These are phyloP conservation scores for Eupeodes luniger DNA, from an alignment of 2,888 invertebrate genomes.

Conservation along the genomic window DNA sequence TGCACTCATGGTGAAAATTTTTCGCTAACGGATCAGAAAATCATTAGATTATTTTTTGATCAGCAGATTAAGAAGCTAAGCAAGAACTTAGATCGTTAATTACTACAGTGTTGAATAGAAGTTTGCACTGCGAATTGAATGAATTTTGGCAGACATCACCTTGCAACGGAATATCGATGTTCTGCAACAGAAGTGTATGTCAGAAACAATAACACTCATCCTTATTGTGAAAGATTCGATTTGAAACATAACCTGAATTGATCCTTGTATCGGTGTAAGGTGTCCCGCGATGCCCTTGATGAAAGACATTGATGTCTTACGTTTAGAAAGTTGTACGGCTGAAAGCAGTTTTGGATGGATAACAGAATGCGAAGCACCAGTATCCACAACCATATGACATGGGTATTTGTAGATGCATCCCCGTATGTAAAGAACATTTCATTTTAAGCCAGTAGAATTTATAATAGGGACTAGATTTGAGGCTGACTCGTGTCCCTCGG, in stretches of 20 bases:
- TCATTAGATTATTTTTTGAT: conserved; percentile 3
- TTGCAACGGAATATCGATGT: not conserved
- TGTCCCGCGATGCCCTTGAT: not conserved
- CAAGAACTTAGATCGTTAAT: not conserved
- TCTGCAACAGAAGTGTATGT: not conserved
- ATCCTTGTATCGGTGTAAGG: not conserved
- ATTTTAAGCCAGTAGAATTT: not conserved
- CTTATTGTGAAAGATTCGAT: no score
- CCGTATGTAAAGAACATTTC: not conserved
- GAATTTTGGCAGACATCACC: not conserved
- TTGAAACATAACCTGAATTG: no score
- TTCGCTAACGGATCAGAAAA: not conserved
- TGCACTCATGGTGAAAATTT: not conserved
- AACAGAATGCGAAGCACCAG: not conserved
- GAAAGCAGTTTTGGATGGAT: not conserved
- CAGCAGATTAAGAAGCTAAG: not conserved
- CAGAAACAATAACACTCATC: not conserved
- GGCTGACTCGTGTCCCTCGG: conserved; percentile 5
- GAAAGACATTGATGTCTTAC: not conserved
- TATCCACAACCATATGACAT: not conserved
- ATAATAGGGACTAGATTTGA: not conserved
- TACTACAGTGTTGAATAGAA: not conserved
- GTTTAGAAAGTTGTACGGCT: no score
- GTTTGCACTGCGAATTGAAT: not conserved
- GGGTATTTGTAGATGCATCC: not conserved